Percentiles rank a stretch among this genome's conserved stretches.
Conservation (phyloP, 2,888 invertebrate genomes). For the Diarsia dahlii region DNA sequence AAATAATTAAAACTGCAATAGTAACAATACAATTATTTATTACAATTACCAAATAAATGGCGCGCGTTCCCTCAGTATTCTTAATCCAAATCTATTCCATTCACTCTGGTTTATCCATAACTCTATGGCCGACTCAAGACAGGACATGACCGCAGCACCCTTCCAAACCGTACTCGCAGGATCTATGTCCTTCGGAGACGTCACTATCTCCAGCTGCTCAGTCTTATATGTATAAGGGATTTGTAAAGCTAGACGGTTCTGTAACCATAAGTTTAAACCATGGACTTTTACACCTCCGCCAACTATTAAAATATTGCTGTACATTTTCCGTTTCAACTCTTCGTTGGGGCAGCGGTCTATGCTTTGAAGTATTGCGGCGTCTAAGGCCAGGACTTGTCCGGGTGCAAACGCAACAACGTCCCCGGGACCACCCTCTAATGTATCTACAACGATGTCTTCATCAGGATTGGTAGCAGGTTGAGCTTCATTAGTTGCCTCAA, state of each 20-base stretch:
- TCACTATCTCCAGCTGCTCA: constrained; percentile 97
- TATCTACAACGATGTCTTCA: constrained; percentile 94
- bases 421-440: constrained; percentile 89
- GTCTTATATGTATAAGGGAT: constrained; percentile 95
- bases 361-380: constrained; percentile 97
- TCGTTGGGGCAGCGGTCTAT: constrained; percentile 97
- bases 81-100: constrained; percentile 96
- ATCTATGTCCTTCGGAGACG: constrained; percentile 97
- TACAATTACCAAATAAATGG: constrained; percentile 95
- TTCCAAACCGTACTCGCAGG: constrained; percentile 98
- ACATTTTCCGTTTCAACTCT: constrained; percentile 98
- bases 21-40: constrained; percentile 30
- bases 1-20: constrained; percentile 29
- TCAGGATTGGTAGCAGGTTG: constrained; percentile 90
- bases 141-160: constrained; percentile 98
- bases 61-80: constrained; percentile 96
- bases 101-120: constrained; percentile 97
- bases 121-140: constrained; percentile 97
- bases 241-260: constrained; percentile 95
- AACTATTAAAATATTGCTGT: constrained; percentile 97
- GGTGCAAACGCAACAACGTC: constrained; percentile 93
- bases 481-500: constrained; percentile 88
- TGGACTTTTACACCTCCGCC: constrained; percentile 98
- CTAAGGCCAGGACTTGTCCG: constrained; percentile 96
- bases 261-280: constrained; percentile 96